Evolutionary conservation across 1,140 invertebrate species (phyloP).

Genomic region (Calycopis cecrops): DNA sequence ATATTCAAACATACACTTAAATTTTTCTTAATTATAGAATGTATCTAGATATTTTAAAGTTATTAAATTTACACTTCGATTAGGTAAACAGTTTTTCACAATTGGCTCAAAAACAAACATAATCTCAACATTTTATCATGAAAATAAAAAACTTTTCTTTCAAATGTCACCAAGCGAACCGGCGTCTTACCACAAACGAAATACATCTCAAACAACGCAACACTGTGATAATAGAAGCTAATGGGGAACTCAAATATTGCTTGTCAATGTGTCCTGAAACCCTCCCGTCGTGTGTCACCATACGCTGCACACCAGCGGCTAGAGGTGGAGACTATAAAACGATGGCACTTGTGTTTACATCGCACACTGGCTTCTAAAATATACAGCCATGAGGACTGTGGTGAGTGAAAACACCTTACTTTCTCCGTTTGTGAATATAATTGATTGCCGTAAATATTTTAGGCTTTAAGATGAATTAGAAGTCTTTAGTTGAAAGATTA

Average conservation of each 20-base stretch:
- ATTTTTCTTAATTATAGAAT: too few species aligned
- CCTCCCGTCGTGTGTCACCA: conserved; percentile 4
- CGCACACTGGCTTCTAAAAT: conserved; percentile 45
- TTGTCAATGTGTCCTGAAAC: conserved; percentile 12
- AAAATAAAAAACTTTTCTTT: too few species aligned
- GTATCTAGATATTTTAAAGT: too few species aligned
- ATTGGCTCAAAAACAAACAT: too few species aligned
- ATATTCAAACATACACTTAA: too few species aligned
- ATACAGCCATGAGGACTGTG: conserved; percentile 54
- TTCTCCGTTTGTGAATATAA: background rate
- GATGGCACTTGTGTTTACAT: conserved; percentile 23
- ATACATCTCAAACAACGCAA: conserved; percentile 4
- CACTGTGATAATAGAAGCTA: conserved; percentile 11
- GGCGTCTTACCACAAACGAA: background rate
- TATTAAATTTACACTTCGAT: too few species aligned
- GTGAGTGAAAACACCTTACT: conserved; percentile 42
- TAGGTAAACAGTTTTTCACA: too few species aligned
- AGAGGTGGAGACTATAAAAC: conserved; percentile 61
- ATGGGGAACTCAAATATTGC: conserved; percentile 3
- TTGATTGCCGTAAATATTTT: too few species aligned
- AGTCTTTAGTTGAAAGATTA: too few species aligned
- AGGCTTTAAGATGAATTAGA: too few species aligned
- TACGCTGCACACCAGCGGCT: conserved; percentile 11
- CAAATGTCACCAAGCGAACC: too few species aligned
- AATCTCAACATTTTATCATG: too few species aligned